Percentiles rank a stretch among this genome's conserved stretches.
Evolutionary conservation across 1,140 invertebrate species (phyloP).

Genomic region (Bicyclus anynana): DNA sequence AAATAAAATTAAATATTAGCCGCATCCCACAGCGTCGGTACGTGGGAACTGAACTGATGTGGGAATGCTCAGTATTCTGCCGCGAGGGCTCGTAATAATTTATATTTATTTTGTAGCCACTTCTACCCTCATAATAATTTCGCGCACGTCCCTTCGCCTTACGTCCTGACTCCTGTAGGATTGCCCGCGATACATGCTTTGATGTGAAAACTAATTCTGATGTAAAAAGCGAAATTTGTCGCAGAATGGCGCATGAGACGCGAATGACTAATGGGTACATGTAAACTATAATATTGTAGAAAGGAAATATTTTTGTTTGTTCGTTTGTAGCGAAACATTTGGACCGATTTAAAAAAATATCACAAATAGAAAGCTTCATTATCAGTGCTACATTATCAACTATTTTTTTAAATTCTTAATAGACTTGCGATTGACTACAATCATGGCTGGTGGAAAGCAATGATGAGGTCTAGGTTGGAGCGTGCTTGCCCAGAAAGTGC

Average conservation of each 20-base stretch:
- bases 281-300: too few species aligned
- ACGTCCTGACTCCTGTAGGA: slow-evolving; percentile 12
- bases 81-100: slow-evolving; percentile 15
- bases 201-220: slow-evolving; percentile 9
- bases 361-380: too few species aligned
- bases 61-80: slow-evolving; percentile 13
- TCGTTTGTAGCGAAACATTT: too few species aligned
- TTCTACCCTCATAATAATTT: slow-evolving; percentile 24
- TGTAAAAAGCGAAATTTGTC: neutral
- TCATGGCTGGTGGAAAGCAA: too few species aligned
- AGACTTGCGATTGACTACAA: too few species aligned
- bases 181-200: slow-evolving; percentile 15
- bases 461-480: too few species aligned
- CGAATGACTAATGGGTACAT: neutral
- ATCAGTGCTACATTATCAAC: too few species aligned
- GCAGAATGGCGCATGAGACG: neutral
- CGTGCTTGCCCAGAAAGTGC: too few species aligned
- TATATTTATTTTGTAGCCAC: slow-evolving; percentile 26
- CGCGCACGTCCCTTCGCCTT: slow-evolving; percentile 17
- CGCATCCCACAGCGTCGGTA: neutral
- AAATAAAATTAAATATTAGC: neutral
- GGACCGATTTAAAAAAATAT: too few species aligned
- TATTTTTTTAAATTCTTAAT: too few species aligned
- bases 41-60: slow-evolving; percentile 7
- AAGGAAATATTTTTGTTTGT: too few species aligned